Conservation (phyloP, 2,113 vertebrate species). For the Ramphastos sulfuratus region DNA sequence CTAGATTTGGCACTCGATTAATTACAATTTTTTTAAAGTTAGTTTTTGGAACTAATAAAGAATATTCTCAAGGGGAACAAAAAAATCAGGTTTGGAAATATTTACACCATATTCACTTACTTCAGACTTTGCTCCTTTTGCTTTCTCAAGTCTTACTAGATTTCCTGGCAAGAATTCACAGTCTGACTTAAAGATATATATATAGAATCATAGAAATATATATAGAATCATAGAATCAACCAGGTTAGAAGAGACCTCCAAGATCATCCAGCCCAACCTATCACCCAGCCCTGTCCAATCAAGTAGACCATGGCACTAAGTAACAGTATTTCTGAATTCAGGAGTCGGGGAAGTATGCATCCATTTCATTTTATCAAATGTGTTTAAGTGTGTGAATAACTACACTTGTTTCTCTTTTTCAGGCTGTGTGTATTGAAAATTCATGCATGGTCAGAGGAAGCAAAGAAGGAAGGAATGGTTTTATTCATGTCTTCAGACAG, state of each 20-base stretch:
- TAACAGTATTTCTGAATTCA: neutral
- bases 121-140: neutral
- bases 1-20: neutral
- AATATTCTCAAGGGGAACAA: neutral
- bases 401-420: neutral
- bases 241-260: too few relatives aligned
- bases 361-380: neutral
- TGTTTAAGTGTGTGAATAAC: neutral
- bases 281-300: too few relatives aligned
- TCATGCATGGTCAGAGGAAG: slow-evolving; percentile 94
- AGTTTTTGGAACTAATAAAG: neutral
- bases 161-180: neutral
- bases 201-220: neutral
- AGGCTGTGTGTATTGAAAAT: slow-evolving; percentile 97
- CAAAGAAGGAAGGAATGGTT: slow-evolving; percentile 93
- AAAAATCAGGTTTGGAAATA: neutral
- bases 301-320: too few relatives aligned
- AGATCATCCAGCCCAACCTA: too few relatives aligned
- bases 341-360: neutral
- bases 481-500: slow-evolving; percentile 87
- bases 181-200: neutral
- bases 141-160: neutral
- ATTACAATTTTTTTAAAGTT: neutral
- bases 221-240: too few relatives aligned
- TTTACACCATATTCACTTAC: neutral